Percentiles rank a stretch among this genome's conserved stretches.
These are phyloP conservation scores for Trichonephila inaurata DNA, from an alignment of 1,140 invertebrate species.

Conservation along the genomic window DNA sequence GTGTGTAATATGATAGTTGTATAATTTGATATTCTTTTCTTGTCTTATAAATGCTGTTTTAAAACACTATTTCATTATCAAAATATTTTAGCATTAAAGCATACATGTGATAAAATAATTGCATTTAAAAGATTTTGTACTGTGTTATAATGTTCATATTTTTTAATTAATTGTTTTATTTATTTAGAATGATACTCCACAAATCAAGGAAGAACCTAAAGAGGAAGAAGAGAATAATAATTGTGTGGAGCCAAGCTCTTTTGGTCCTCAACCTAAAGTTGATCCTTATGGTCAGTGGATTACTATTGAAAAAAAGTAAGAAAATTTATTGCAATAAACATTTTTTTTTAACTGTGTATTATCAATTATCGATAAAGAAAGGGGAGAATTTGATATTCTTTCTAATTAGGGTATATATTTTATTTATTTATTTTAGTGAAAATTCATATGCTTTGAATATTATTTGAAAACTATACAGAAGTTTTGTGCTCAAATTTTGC, in stretches of 20 bases:
- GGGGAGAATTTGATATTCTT: no score
- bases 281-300: conserved; percentile 73
- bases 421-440: no score
- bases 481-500: no score
- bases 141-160: no score
- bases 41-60: background rate
- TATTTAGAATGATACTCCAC: background rate
- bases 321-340: background rate
- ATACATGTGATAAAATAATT: no score
- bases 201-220: background rate
- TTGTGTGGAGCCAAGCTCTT: background rate
- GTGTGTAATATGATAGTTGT: background rate
- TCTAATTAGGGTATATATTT: no score
- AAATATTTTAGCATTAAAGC: no score
- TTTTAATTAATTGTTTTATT: no score
- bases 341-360: background rate
- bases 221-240: conserved; percentile 21
- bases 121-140: no score
- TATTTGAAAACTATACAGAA: no score
- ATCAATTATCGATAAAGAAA: no score
- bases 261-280: conserved; percentile 65
- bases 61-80: background rate
- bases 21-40: background rate
- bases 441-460: no score
- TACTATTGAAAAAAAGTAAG: conserved; percentile 59